Base-by-base conservation (phyloP, 2,797 vertebrate genomes). In the Carduelis carduelis region DNA sequence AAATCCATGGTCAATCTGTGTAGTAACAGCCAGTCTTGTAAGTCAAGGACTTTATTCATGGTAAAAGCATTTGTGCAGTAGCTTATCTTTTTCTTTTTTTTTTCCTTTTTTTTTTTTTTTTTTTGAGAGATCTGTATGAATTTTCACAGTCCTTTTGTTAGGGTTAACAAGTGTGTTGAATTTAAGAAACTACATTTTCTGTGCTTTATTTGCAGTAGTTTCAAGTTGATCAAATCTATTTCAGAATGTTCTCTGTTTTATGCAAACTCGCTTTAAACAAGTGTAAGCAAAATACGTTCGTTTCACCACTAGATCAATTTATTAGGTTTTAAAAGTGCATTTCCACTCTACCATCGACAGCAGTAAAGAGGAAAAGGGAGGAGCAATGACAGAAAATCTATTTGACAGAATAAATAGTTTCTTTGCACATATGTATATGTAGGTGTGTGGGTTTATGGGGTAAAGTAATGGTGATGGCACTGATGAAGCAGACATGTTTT, bases 301-400 rank as follows among this genome's bases (percentile, higher is more conserved):
- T 97, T 97, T 93, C 93, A 87, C 82, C 92, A 52, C 74, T 59
- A 26, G 68, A 77, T 97, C 87, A 83, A 68, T 93, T 96, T 93
- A 97, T 96, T 96, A 95, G 82, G 60, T 95, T 97, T 94, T 94
- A 87, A 95, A 97, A 93, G 96, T 95, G 84, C 86, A 84, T 95
- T 96, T 90, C 72, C 57, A 76, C 77, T 59, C 3, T 88, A 86
- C 71, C 87, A 89, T 92, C 50, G 92, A 83, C 76, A 92, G 64
- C 83, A 80, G 87, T 70, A 90, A 89, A 92, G 44, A 75, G 26
- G 39, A 72, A 76, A 76, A 89, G 55, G 83, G 77, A 90, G 59
- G 49, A 86, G 30, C 83, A 95, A 76, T 88, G 95, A 94, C 93
- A 97, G 97, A 96, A 97, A 97, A 97, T 97, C 97, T 94, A 89